Percentiles rank a stretch among this genome's conserved stretches.
phyloP scores from a whole-genome alignment of 2,797 vertebrate species.

The Harpagifer antarcticus region DNA sequence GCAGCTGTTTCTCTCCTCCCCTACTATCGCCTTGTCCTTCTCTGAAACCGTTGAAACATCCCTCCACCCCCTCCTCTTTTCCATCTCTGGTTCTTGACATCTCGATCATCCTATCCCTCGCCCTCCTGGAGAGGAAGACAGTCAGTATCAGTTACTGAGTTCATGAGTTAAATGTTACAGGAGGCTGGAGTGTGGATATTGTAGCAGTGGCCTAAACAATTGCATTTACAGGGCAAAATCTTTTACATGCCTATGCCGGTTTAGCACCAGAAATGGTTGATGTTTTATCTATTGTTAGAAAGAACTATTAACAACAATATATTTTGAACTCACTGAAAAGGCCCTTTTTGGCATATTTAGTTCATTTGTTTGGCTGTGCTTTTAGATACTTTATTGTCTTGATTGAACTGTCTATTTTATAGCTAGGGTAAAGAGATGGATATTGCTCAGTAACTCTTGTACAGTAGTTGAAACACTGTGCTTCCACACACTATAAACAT shows the following conservation, averaged over 20 bases:
- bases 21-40: constrained; percentile 47
- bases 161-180: too few species aligned
- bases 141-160: constrained; percentile 4
- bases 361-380: neutral
- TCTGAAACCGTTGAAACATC: constrained; percentile 72
- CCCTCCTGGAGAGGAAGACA: constrained; percentile 82
- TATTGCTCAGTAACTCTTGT: constrained; percentile 3
- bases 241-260: neutral
- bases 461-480: neutral
- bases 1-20: constrained; percentile 59
- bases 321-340: neutral
- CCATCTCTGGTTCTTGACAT: constrained; percentile 73
- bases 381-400: neutral
- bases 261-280: neutral
- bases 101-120: constrained; percentile 90
- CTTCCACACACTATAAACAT: constrained; percentile 18
- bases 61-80: constrained; percentile 72
- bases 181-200: too few species aligned
- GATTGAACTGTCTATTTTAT: neutral
- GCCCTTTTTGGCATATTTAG: neutral
- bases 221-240: neutral
- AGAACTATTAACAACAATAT: neutral
- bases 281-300: neutral
- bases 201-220: too few species aligned
- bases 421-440: neutral